phyloP scores from a whole-genome alignment of 2,888 invertebrate genomes.

The Rhagonycha fulva region DNA sequence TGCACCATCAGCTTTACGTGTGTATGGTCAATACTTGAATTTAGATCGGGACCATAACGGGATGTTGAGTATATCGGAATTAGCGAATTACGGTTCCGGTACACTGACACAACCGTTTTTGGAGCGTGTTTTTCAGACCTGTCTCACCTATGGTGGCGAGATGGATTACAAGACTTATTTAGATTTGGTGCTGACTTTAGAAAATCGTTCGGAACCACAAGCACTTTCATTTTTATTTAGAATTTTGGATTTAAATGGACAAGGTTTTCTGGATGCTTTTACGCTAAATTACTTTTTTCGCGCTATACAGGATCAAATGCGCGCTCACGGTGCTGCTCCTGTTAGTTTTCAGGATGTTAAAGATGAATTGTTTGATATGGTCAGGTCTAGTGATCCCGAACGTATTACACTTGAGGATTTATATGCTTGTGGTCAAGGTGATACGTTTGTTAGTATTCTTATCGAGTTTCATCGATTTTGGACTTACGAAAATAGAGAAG shows the following conservation, averaged over 20 bases:
- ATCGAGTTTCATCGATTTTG: slow-evolving; percentile 96
- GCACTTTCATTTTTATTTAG: slow-evolving; percentile 89
- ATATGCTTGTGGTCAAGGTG: slow-evolving; percentile 85
- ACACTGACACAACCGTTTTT: slow-evolving; percentile 90
- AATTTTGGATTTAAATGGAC: slow-evolving; percentile 86
- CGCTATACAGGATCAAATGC: slow-evolving; percentile 92
- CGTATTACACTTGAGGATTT: slow-evolving; percentile 88
- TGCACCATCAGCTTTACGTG: slow-evolving; percentile 82
- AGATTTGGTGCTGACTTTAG: slow-evolving; percentile 90
- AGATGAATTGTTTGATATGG: slow-evolving; percentile 98
- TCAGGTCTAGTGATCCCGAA: slow-evolving; percentile 82
- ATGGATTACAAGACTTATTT: slow-evolving; percentile 98
- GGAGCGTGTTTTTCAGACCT: slow-evolving; percentile 92
- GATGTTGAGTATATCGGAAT: slow-evolving; percentile 89
- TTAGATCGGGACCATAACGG: slow-evolving; percentile 94
- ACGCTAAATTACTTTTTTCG: slow-evolving; percentile 91
- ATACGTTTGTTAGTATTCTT: slow-evolving; percentile 90
- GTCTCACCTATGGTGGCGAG: slow-evolving; percentile 91
- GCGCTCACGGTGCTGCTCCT: slow-evolving; percentile 83
- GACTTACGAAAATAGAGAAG: slow-evolving; percentile 94
- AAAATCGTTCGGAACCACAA: slow-evolving; percentile 90
- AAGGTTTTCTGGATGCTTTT: slow-evolving; percentile 87
- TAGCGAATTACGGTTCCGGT: slow-evolving; percentile 88
- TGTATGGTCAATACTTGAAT: slow-evolving; percentile 93
- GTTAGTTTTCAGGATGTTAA: slow-evolving; percentile 93